phyloP scores from a whole-genome alignment of 2,113 vertebrate genomes.

The Leptobrachium leishanense region DNA sequence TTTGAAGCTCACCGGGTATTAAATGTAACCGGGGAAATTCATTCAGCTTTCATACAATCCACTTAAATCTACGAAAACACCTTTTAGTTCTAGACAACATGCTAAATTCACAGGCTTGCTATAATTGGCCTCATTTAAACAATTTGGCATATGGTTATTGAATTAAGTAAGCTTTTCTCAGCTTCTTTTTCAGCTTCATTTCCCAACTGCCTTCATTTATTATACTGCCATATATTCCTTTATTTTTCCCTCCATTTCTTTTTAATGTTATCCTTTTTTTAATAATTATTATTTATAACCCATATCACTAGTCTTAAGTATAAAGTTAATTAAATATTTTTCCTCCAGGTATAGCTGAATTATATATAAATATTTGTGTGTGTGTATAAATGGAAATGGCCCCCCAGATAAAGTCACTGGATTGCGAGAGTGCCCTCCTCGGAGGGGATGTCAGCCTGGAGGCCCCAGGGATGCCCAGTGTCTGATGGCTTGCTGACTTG shows the following conservation, averaged over 20 bases:
- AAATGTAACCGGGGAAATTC: not conserved
- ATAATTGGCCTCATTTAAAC: conserved; percentile 57
- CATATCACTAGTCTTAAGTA: no score
- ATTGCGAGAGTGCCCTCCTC: no score
- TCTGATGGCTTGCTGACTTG: conserved; percentile 56
- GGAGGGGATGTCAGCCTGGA: conserved; percentile 12
- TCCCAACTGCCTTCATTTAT: conserved; percentile 38
- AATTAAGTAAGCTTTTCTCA: conserved; percentile 43
- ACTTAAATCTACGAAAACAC: not conserved
- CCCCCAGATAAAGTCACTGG: no score
- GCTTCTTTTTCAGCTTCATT: conserved; percentile 35
- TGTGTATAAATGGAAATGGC: no score
- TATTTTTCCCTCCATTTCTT: no score
- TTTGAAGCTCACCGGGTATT: not conserved
- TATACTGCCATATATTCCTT: conserved; percentile 11
- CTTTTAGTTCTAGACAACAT: conserved; percentile 28
- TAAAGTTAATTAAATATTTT: no score
- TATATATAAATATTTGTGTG: no score
- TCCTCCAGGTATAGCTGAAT: no score
- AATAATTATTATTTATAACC: no score
- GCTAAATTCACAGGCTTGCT: conserved; percentile 58
- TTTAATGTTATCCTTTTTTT: no score
- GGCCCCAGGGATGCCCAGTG: conserved; percentile 16
- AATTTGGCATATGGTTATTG: conserved; percentile 51
- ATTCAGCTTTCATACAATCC: conserved; percentile 4